phyloP scores from a whole-genome alignment of 2,888 invertebrate species.

The Barypeithes pellucidus region DNA sequence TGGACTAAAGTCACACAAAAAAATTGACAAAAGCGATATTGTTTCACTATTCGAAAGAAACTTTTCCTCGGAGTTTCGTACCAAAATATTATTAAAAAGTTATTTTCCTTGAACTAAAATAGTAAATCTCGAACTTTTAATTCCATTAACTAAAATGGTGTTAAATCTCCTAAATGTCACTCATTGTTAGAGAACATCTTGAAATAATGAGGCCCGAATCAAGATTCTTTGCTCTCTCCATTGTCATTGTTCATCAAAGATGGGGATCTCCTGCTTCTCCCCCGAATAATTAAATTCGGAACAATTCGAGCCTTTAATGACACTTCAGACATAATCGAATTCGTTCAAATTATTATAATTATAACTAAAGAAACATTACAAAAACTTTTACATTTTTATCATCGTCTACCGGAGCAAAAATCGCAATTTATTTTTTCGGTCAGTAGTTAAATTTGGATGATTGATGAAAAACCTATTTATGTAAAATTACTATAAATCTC shows the following conservation, averaged over 20 bases:
- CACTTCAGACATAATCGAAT: conserved; percentile 51
- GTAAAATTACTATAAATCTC: no score
- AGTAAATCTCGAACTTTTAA: conserved; percentile 17
- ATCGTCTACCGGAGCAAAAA: background rate
- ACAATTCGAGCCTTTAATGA: conserved; percentile 47
- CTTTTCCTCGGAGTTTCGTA: no score
- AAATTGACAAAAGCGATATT: no score
- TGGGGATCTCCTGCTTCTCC: conserved; percentile 27
- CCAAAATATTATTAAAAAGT: no score
- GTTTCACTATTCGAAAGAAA: no score
- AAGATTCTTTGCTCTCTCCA: conserved; percentile 48
- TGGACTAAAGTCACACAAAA: no score
- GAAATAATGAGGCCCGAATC: conserved; percentile 50
- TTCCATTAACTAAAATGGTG: conserved; percentile 43
- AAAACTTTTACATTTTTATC: conserved; percentile 18
- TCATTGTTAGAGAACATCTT: conserved; percentile 47
- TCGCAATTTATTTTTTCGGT: background rate
- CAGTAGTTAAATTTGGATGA: no score
- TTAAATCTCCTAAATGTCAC: conserved; percentile 49
- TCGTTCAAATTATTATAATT: conserved; percentile 35
- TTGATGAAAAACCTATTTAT: no score
- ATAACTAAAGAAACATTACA: background rate
- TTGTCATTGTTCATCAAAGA: conserved; percentile 48
- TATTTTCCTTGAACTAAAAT: no score
- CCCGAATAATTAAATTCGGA: conserved; percentile 53